Evolutionary conservation across 2,113 vertebrate genomes (phyloP), one percentile per base, ranked within the genome.

Genomic region (Bombycilla garrulus): DNA sequence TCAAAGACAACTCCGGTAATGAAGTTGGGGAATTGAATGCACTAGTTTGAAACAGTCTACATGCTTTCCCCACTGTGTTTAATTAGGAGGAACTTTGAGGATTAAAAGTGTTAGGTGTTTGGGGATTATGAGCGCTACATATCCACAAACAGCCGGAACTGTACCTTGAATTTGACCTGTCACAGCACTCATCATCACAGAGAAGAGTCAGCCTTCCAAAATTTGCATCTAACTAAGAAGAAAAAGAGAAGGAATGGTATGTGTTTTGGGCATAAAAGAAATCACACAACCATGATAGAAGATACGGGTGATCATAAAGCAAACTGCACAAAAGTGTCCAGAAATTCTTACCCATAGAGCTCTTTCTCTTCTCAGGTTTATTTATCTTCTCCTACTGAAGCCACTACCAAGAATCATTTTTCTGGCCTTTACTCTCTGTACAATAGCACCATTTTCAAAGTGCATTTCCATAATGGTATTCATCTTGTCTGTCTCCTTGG

Each of bases 361-460:
- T 14, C 2, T 38, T 22, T 11, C 3, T 72, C 6, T 8, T 38
- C 15, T 31, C 31, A 47, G 21, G 11, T 44, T 4, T 7, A 15
- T 33, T 67, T 71, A 22, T 11, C 21, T 66, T 45, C 20, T 47
- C 19, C 13, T 23, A 13, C 29, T 6, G 4, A 62, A 88, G 11
- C 6, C 4, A 24, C 20, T 40, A 31, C 13, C 4, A 70, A 45
- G 10, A 21, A 29, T 33, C 0, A 29, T 45, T 66, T 66, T 83
- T 61, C 38, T 72, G 26, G 10, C 5, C 8, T 72, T 92, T 69
- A 24, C 11, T 19, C 4, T 25, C n/a, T 33, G 16, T 22, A 70
- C 15, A 22, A 40, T 3, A 9, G 3, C 18, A 26, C 5, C 5
- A 33, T 0, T 0, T 62, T 21, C 15, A 29, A 66, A 70, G 4